These are phyloP conservation scores for Petrosia ficiformis DNA, from an alignment of 37 sponge, comb jelly and placozoan genomes.

Conservation along the genomic window DNA sequence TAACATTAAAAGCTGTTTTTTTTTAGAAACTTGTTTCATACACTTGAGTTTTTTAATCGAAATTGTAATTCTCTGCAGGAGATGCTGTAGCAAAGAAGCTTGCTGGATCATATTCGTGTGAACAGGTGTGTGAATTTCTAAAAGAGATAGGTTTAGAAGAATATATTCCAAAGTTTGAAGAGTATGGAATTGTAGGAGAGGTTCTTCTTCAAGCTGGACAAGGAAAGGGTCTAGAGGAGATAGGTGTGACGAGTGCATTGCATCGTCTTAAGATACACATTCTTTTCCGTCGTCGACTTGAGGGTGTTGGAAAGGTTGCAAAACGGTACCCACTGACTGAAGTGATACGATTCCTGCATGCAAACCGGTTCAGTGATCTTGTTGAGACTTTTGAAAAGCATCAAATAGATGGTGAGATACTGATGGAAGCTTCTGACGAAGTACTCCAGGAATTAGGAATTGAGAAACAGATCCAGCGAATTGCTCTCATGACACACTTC, in stretches of 20 bases:
- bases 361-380: constrained; percentile 26
- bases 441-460: constrained; percentile 53
- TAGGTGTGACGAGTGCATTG: constrained; percentile 7
- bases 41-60: no score
- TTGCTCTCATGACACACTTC: constrained; percentile 25
- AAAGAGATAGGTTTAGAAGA: background rate
- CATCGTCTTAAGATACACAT: constrained; percentile 33
- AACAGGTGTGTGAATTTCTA: background rate
- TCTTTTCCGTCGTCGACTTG: constrained; percentile 16
- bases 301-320: constrained; percentile 11
- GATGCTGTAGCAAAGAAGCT: background rate
- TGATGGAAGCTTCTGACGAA: constrained; percentile 28
- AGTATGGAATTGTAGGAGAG: background rate
- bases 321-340: constrained; percentile 29
- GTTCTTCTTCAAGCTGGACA: background rate
- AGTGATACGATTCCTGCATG: constrained; percentile 40
- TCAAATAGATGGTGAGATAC: constrained; percentile 53
- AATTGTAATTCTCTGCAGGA: no score
- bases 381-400: constrained; percentile 14
- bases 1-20: no score
- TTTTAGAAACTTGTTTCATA: no score
- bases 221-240: background rate
- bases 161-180: background rate
- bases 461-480: constrained; percentile 24
- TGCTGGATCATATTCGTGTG: background rate